A percentile compares a stretch with the other conserved stretches of the same genome.
These are phyloP conservation scores for Zootermopsis nevadensis DNA, from an alignment of 2,888 invertebrate genomes.

Conservation along the genomic window DNA sequence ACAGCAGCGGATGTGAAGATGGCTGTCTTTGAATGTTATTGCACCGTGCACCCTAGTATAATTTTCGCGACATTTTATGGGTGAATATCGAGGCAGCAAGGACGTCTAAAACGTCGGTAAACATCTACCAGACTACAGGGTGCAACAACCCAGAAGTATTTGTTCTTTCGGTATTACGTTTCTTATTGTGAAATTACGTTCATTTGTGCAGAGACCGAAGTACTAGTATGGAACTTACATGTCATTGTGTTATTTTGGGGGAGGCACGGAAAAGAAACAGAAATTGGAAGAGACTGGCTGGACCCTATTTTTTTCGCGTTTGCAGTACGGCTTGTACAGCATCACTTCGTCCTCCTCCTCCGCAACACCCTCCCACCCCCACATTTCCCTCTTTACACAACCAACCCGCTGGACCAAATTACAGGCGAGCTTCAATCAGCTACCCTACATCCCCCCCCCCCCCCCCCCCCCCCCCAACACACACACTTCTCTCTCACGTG, in stretches of 20 bases:
- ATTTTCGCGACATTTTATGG: too few species aligned
- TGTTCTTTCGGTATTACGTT: too few species aligned
- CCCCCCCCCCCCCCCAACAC: too few species aligned
- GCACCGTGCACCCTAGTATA: too few species aligned
- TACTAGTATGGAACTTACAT: constrained; percentile 13
- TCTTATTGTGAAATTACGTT: too few species aligned
- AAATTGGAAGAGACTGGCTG: constrained; percentile 38
- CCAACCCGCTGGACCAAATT: constrained; percentile 49
- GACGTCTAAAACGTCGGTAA: too few species aligned
- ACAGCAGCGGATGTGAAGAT: too few species aligned
- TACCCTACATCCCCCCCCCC: constrained; percentile 35
- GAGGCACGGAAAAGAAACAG: constrained; percentile 35
- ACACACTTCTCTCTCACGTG: constrained; percentile 27
- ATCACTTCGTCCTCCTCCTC: constrained; percentile 14
- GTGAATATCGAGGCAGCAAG: too few species aligned
- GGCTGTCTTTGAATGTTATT: too few species aligned
- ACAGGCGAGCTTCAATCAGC: constrained; percentile 52
- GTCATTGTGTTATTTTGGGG: constrained; percentile 14
- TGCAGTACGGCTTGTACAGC: constrained; percentile 32
- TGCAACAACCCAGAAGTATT: too few species aligned
- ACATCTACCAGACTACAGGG: too few species aligned
- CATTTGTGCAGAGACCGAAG: too few species aligned
- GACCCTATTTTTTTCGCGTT: constrained; percentile 35
- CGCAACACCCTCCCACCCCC: constrained; percentile 17
- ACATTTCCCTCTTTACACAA: constrained; percentile 28